These are phyloP conservation scores for Palaemon carinicauda DNA, from an alignment of 1,140 invertebrate genomes.

Conservation along the genomic window DNA sequence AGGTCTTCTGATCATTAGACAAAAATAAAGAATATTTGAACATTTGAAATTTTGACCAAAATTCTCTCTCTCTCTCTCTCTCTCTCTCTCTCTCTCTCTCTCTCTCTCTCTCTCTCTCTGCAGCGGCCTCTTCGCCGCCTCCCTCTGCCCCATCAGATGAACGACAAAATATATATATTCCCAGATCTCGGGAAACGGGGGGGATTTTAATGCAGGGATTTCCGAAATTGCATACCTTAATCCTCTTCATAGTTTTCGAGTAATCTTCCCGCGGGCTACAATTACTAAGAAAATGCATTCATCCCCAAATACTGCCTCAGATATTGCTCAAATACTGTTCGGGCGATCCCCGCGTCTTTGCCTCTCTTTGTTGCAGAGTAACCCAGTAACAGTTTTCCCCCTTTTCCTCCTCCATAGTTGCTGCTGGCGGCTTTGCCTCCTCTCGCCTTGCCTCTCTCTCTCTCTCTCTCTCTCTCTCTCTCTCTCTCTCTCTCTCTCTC, in stretches of 20 bases:
- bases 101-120: background rate
- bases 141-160: background rate
- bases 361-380: background rate
- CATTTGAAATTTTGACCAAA: too few species aligned
- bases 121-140: background rate
- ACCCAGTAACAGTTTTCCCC: background rate
- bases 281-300: conserved; percentile 31
- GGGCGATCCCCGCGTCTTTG: background rate
- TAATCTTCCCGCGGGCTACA: conserved; percentile 25
- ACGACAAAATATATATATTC: conserved; percentile 23
- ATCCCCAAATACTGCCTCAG: background rate
- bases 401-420: background rate
- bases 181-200: conserved; percentile 19
- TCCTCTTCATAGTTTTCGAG: conserved; percentile 24
- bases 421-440: background rate
- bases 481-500: background rate
- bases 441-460: background rate
- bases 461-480: background rate
- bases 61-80: background rate
- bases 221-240: conserved; percentile 32
- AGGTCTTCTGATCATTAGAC: too few species aligned
- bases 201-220: conserved; percentile 39
- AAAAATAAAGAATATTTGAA: too few species aligned
- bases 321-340: too few species aligned
- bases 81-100: background rate